phyloP scores from a whole-genome alignment of 2,888 invertebrate genomes.

The Lobophora halterata region DNA sequence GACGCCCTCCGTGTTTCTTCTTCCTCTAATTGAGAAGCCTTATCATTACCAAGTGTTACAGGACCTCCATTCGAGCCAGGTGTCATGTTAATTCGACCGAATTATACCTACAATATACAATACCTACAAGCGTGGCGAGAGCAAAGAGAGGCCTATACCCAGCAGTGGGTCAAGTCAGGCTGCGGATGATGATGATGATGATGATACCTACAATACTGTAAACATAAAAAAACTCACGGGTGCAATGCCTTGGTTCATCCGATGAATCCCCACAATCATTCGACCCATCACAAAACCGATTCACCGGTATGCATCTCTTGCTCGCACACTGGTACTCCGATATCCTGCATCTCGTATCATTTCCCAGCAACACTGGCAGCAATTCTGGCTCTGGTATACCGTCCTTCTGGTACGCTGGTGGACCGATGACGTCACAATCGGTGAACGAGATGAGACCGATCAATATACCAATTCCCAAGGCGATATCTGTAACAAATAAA shows the following conservation, averaged over 20 bases:
- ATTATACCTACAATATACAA: too few species aligned
- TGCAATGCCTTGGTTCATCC: slow-evolving; percentile 90
- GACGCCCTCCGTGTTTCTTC: too few species aligned
- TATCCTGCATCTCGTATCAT: slow-evolving; percentile 80
- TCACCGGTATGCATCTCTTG: slow-evolving; percentile 84
- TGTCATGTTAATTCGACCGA: too few species aligned
- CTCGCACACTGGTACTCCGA: slow-evolving; percentile 85
- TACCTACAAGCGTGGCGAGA: too few species aligned
- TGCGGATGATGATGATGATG: too few species aligned
- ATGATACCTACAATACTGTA: too few species aligned
- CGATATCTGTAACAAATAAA: slow-evolving; percentile 62
- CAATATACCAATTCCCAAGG: slow-evolving; percentile 45
- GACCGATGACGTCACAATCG: slow-evolving; percentile 58
- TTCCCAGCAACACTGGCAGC: slow-evolving; percentile 66
- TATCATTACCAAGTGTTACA: too few species aligned
- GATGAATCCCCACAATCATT: slow-evolving; percentile 91
- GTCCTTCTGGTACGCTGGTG: slow-evolving; percentile 15
- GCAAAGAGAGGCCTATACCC: too few species aligned
- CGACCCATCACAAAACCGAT: slow-evolving; percentile 88
- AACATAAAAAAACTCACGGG: slow-evolving; percentile 85
- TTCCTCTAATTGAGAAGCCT: too few species aligned
- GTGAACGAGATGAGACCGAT: slow-evolving; percentile 54
- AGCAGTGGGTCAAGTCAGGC: too few species aligned
- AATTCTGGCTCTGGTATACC: slow-evolving; percentile 60
- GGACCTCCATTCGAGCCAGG: too few species aligned